Conservation (phyloP, 2,888 invertebrate species). For the Colostygia pectinataria region DNA sequence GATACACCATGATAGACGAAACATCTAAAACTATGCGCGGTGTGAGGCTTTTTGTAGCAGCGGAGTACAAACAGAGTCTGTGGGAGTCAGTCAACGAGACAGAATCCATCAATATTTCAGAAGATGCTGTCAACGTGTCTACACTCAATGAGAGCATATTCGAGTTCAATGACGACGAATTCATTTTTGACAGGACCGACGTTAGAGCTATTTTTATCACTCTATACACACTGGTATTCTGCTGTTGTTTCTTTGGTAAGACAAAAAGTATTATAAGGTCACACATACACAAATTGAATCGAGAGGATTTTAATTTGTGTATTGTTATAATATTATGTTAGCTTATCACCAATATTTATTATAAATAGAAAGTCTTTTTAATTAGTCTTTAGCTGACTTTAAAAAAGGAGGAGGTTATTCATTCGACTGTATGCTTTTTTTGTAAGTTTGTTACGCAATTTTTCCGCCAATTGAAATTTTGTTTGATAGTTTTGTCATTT, state of each 20-base stretch:
- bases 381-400: too few species aligned
- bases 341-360: too few species aligned
- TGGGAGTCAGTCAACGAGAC: constrained; percentile 50
- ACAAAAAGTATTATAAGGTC: constrained; percentile 1
- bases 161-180: constrained; percentile 79
- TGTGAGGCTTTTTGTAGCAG: constrained; percentile 51
- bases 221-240: constrained; percentile 89
- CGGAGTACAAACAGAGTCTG: constrained; percentile 49
- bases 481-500: too few species aligned
- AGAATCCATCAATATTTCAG: constrained; percentile 32
- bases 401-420: too few species aligned
- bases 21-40: constrained; percentile 54
- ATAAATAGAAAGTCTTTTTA: too few species aligned
- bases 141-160: constrained; percentile 52
- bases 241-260: constrained; percentile 93
- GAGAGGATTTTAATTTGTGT: too few species aligned
- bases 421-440: too few species aligned
- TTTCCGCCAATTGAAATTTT: too few species aligned
- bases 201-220: constrained; percentile 89
- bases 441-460: too few species aligned
- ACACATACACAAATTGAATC: too few species aligned
- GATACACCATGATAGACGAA: constrained; percentile 41
- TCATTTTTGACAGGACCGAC: constrained; percentile 89
- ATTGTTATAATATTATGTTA: too few species aligned
- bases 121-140: constrained; percentile 46